Evolutionary conservation across 2,888 invertebrate genomes (phyloP).

Genomic region (Cataglyphis rosenhaueri): DNA sequence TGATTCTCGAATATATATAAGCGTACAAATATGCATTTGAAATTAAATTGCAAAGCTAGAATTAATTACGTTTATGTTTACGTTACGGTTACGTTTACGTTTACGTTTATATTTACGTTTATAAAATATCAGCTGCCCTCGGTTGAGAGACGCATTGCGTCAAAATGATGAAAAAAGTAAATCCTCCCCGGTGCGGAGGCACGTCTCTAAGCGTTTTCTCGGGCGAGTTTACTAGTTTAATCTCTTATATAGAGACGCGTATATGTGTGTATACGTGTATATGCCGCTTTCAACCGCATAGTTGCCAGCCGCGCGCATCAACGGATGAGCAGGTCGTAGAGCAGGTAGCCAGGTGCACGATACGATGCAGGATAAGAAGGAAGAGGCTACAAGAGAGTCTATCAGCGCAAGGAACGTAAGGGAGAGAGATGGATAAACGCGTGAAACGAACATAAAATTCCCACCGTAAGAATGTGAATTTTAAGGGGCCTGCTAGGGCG

Average conservation of each 20-base stretch:
- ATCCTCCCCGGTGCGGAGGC: constrained; percentile 16
- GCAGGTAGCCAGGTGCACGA: constrained; percentile 81
- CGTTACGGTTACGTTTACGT: neutral
- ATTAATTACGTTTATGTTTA: constrained; percentile 1
- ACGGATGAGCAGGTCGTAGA: constrained; percentile 63
- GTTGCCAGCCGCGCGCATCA: constrained; percentile 70
- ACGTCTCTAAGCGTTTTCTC: constrained; percentile 55
- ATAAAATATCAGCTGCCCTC: neutral
- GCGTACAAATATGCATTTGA: neutral
- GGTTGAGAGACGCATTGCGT: constrained; percentile 5
- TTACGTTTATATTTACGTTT: neutral
- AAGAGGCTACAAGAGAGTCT: constrained; percentile 55
- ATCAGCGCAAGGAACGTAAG: constrained; percentile 44
- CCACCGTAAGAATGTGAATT: constrained; percentile 47
- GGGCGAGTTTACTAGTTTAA: constrained; percentile 53
- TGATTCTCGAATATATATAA: neutral
- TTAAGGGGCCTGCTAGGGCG: neutral
- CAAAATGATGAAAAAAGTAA: constrained; percentile 29
- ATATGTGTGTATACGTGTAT: neutral
- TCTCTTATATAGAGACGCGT: constrained; percentile 60
- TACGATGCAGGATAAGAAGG: constrained; percentile 68
- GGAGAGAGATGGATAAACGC: constrained; percentile 35
- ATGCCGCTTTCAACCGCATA: constrained; percentile 62
- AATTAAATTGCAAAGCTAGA: neutral
- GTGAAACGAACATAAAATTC: constrained; percentile 68